Evolutionary conservation across 2,113 vertebrate genomes (phyloP).

Genomic region (Colossoma macropomum): DNA sequence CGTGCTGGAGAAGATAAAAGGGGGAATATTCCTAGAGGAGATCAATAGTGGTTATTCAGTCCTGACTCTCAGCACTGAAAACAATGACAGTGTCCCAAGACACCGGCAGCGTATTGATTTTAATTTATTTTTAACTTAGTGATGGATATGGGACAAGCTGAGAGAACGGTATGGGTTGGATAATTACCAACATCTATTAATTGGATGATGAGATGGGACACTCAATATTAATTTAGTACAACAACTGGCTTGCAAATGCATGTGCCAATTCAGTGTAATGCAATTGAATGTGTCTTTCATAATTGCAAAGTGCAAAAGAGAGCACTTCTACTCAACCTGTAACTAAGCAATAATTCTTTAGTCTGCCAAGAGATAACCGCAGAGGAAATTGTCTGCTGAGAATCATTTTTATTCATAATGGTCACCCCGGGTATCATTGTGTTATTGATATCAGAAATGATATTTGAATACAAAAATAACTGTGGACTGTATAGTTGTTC

Average conservation of each 20-base stretch:
- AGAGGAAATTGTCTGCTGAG: not conserved
- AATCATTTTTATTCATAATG: not conserved
- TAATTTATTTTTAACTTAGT: conserved; percentile 85
- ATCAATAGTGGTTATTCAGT: conserved; percentile 83
- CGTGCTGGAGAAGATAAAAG: conserved; percentile 76
- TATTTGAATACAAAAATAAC: not conserved
- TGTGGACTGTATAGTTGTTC: not conserved
- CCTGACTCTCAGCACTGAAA: conserved; percentile 70
- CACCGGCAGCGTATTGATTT: conserved; percentile 78
- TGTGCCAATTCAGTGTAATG: conserved; percentile 52
- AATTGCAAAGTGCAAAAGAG: not conserved
- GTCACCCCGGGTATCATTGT: not conserved
- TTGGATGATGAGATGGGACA: conserved; percentile 77
- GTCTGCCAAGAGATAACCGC: not conserved
- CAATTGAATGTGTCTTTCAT: conserved; percentile 1
- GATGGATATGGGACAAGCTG: conserved; percentile 81
- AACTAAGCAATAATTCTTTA: not conserved
- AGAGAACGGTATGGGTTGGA: conserved; percentile 76
- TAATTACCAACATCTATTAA: conserved; percentile 83
- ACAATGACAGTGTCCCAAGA: conserved; percentile 73
- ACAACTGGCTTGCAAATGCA: conserved; percentile 75
- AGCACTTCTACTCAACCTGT: not conserved
- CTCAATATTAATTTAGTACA: conserved; percentile 80
- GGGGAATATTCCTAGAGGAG: conserved; percentile 77
- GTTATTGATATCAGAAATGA: not conserved